Percentiles rank a stretch among this genome's conserved stretches.
Conservation (phyloP, 2,888 invertebrate species). For the Athalia cordata region DNA sequence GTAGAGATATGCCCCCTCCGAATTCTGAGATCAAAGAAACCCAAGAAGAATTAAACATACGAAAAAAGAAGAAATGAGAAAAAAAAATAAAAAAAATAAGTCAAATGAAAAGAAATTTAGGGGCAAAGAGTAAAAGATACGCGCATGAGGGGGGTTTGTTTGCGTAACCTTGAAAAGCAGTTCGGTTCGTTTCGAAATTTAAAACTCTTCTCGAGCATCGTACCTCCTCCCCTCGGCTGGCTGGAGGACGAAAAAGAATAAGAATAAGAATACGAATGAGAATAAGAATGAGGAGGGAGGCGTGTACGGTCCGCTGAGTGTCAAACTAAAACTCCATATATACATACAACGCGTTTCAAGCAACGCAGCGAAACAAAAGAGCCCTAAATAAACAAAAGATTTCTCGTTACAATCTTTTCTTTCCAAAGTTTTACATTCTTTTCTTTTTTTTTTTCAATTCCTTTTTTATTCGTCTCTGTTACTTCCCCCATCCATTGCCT, state of each 20-base stretch:
- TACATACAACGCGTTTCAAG: background rate
- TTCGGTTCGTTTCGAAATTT: constrained; percentile 4
- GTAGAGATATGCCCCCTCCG: background rate
- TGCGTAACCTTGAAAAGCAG: constrained; percentile 21
- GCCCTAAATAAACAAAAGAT: constrained; percentile 37
- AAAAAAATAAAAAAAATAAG: background rate
- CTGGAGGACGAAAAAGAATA: background rate
- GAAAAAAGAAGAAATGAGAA: background rate
- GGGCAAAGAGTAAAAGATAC: background rate
- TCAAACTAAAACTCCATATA: background rate
- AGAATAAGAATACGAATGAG: background rate
- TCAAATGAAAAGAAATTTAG: background rate
- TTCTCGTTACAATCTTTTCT: constrained; percentile 27
- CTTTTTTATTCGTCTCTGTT: background rate
- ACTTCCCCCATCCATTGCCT: constrained; percentile 11
- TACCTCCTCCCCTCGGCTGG: background rate
- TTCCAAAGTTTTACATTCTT: background rate
- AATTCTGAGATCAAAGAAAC: background rate
- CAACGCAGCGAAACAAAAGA: constrained; percentile 15
- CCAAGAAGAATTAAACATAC: background rate
- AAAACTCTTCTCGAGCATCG: constrained; percentile 5
- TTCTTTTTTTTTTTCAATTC: background rate
- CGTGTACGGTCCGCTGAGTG: constrained; percentile 13
- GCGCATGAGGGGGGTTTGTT: background rate
- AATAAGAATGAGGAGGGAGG: background rate